Evolutionary conservation across 2,113 vertebrate genomes (phyloP), one percentile per base, ranked within the genome.

Genomic region (Globicephala melas): DNA sequence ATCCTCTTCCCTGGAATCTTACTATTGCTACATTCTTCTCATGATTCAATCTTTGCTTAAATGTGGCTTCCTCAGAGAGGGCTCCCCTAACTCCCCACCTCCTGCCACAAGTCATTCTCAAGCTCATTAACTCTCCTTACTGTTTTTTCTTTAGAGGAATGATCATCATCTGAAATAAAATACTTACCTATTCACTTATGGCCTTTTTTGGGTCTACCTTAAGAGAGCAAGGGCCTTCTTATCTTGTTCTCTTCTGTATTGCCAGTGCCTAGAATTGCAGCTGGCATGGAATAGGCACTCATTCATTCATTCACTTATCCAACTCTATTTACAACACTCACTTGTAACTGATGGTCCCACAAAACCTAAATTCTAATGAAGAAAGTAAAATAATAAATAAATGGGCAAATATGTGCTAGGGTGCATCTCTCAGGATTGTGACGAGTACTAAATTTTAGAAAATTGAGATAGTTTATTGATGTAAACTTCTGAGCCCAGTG

Each of bases 51-150:
- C 18, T 85, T 68, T 18, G 5, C 28, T 67, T 38, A 6, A 62
- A 36, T 36, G 36, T 36, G 36, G 36, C 36, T 36, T 36, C 36
- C 36, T 36, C 36, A 36, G 62, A 74, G 13, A 47, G 17, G 18
- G 6, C 41, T 58, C 7, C 44, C 23, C 2, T 3, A 14, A 20
- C 13, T 6, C 1, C 10, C 33, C 6, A 1, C 14, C 1, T 80
- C 41, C 21, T 9, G 2, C 21, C 15, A 33, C 65, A 44, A 50
- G 20, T n/a, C 44, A 10, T n/a, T 65, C 55, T 87, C 77, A 36
- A 36, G 14, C 33, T 21, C 28, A 28, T 38, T 15, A 68, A 31
- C 23, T 28, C 33, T 38, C 5, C 44, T 79, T 25, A 10, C 47
- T 91, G 13, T 6, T 60, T 41, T 62, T 68, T 28, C 33, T 38